Conservation (phyloP, 2,113 vertebrate species). For the Mionectes macconnelli region DNA sequence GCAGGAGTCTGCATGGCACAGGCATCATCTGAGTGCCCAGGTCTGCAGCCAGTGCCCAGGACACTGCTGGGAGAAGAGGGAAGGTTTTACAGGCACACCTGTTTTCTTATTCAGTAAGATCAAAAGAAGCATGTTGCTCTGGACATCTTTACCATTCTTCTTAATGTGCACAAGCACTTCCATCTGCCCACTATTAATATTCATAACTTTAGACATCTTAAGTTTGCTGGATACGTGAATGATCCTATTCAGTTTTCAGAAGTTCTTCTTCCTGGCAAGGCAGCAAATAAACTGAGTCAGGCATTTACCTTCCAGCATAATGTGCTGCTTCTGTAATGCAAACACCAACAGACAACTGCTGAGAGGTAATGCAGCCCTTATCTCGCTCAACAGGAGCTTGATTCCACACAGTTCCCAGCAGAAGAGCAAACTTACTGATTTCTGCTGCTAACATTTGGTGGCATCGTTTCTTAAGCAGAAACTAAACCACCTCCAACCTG, state of each 20-base stretch:
- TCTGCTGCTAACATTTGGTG: slow-evolving; percentile 41
- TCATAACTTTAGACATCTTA: slow-evolving; percentile 37
- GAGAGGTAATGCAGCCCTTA: slow-evolving; percentile 42
- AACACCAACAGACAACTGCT: slow-evolving; percentile 46
- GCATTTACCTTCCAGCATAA: slow-evolving; percentile 21
- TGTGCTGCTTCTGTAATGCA: slow-evolving; percentile 32
- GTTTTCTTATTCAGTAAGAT: background rate
- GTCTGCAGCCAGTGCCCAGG: background rate
- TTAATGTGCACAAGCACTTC: background rate
- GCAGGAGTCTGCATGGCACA: background rate
- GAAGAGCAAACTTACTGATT: background rate
- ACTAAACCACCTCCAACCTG: background rate
- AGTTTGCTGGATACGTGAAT: background rate
- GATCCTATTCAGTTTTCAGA: slow-evolving; percentile 33
- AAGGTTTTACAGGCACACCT: background rate
- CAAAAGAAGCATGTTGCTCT: background rate
- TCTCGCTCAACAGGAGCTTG: slow-evolving; percentile 44
- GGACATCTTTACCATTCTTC: background rate
- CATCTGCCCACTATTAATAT: slow-evolving; percentile 50
- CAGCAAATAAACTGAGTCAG: slow-evolving; percentile 52
- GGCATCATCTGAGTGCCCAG: rapidly evolving
- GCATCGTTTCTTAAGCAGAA: slow-evolving; percentile 27
- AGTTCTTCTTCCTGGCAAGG: slow-evolving; percentile 37
- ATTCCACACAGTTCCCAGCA: slow-evolving; percentile 32
- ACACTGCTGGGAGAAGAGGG: background rate